Conservation (phyloP, 2,113 vertebrate genomes). For the Dolichallabes microphthalmus region DNA sequence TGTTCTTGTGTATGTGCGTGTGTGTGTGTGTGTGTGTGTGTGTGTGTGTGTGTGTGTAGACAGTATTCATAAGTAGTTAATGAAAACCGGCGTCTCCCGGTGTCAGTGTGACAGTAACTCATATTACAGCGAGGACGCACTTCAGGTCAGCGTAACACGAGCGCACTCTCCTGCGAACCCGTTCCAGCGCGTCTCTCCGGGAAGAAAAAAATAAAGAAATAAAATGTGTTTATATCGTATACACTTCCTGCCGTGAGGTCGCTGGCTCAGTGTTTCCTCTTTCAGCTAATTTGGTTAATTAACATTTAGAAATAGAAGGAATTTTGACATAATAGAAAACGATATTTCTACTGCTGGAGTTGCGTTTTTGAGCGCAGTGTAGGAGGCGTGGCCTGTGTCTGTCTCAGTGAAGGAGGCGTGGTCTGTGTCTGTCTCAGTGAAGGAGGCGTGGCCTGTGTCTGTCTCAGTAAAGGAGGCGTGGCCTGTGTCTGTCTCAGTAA, state of each 20-base stretch:
- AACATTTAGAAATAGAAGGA: too few relatives aligned
- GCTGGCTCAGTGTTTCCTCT: background rate
- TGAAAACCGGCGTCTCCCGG: slow-evolving; percentile 25
- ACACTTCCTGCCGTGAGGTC: background rate
- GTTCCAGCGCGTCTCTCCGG: background rate
- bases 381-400: too few relatives aligned
- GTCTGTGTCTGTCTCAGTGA: too few relatives aligned
- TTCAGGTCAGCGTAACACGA: slow-evolving; percentile 18
- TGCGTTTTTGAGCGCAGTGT: background rate
- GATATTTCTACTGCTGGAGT: background rate
- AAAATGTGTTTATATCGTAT: background rate
- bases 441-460: too few relatives aligned
- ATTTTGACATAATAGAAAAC: background rate
- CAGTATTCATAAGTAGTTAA: slow-evolving; percentile 28
- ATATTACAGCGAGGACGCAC: slow-evolving; percentile 19
- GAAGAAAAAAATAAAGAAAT: too few relatives aligned
- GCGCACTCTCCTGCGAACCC: background rate
- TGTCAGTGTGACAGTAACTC: slow-evolving; percentile 30
- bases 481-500: too few relatives aligned
- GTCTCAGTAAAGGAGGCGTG: too few relatives aligned
- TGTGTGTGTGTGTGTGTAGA: background rate
- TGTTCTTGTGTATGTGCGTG: too few relatives aligned
- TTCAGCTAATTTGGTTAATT: background rate
- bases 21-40: background rate
- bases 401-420: too few relatives aligned